These are phyloP conservation scores for Sesamia inferens DNA, from an alignment of 2,888 invertebrate species.

Conservation along the genomic window DNA sequence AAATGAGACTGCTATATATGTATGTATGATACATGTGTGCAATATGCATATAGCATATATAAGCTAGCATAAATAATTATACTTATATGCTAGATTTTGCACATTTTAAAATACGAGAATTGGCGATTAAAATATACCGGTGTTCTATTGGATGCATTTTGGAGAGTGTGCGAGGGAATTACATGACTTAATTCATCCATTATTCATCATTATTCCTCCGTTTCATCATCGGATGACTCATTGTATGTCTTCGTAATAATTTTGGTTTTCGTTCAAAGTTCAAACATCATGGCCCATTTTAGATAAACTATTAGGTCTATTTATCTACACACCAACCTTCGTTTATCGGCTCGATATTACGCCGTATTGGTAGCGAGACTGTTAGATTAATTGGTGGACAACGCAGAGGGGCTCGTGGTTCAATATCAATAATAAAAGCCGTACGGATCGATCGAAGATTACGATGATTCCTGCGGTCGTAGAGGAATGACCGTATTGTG, in stretches of 20 bases:
- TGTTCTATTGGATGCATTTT: no score
- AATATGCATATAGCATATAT: no score
- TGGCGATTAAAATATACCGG: no score
- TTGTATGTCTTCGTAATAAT: not conserved
- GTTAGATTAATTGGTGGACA: conserved; percentile 24
- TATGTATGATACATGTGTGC: no score
- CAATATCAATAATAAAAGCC: not conserved
- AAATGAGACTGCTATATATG: no score
- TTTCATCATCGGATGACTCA: no score
- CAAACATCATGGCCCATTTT: conserved; percentile 32
- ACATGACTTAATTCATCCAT: no score
- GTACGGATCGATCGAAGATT: not conserved
- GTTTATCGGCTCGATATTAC: conserved; percentile 29
- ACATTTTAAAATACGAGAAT: no score
- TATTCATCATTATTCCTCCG: no score
- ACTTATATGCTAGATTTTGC: no score
- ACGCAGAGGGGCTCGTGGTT: not conserved
- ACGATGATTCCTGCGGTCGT: not conserved
- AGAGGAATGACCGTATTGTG: not conserved
- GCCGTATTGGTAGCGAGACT: conserved; percentile 16
- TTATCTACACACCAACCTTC: not conserved
- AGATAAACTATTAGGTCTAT: not conserved
- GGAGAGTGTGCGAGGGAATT: no score
- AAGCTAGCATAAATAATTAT: no score
- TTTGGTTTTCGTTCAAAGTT: conserved; percentile 10